Conservation (phyloP, 2,797 vertebrate genomes). For the Cynopterus sphinx region DNA sequence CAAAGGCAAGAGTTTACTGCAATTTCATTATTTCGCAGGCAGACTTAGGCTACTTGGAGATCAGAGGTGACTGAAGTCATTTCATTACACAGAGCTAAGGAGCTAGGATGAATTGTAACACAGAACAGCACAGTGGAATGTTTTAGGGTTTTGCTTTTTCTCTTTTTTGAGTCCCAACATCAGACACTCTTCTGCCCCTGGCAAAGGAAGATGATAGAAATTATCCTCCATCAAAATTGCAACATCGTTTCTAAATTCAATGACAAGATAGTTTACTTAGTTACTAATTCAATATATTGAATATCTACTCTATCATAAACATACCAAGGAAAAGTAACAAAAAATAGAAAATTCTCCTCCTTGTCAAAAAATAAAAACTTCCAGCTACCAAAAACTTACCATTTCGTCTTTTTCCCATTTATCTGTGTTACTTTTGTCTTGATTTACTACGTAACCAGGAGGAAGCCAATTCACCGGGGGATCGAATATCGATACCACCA, state of each 20-base stretch:
- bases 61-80: not conserved
- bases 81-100: not conserved
- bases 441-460: slow-evolving; percentile 97
- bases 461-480: slow-evolving; percentile 99
- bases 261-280: not conserved
- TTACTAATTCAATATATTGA: not conserved
- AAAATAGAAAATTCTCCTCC: not conserved
- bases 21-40: not conserved
- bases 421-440: slow-evolving; percentile 94
- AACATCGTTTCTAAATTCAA: not conserved
- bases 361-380: not conserved
- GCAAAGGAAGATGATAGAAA: not conserved
- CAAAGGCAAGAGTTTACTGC: not conserved
- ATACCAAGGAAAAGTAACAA: not conserved
- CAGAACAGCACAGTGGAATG: not conserved
- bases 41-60: not conserved
- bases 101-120: not conserved
- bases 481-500: slow-evolving; percentile 99
- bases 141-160: not conserved
- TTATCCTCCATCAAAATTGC: not conserved
- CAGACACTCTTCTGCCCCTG: not conserved
- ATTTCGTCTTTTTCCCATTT: slow-evolving; percentile 93
- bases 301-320: not conserved
- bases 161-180: not conserved
- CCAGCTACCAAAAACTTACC: slow-evolving; percentile 85